These are phyloP conservation scores for Philonicus albiceps DNA, from an alignment of 2,888 invertebrate species.

Conservation along the genomic window DNA sequence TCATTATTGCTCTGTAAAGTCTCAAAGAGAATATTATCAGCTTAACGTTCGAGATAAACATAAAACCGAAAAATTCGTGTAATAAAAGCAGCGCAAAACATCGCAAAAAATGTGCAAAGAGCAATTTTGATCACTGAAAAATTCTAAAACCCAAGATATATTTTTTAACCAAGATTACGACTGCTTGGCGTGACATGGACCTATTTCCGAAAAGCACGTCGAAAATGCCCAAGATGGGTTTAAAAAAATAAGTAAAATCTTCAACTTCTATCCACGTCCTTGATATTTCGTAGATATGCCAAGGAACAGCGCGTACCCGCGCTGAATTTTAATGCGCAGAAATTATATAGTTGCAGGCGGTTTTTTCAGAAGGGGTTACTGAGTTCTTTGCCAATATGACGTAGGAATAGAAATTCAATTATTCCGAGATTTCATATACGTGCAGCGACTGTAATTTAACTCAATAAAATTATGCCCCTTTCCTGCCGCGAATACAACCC, in stretches of 20 bases:
- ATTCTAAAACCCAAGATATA: not conserved
- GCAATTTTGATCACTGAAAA: not conserved
- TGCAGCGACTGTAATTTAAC: not conserved
- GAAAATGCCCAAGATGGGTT: not conserved
- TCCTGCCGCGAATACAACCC: not conserved
- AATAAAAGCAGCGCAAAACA: not conserved
- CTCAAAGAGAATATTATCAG: not conserved
- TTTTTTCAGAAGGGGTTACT: not conserved
- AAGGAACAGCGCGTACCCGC: not conserved
- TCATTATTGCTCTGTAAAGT: not conserved
- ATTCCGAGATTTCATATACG: slow-evolving; percentile 15
- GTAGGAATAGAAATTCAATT: slow-evolving; percentile 24
- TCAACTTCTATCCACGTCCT: not conserved
- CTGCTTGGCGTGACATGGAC: not conserved
- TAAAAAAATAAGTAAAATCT: slow-evolving; percentile 1
- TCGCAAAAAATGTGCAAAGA: not conserved
- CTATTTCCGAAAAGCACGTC: not conserved
- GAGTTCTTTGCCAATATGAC: not conserved
- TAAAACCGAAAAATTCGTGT: not conserved
- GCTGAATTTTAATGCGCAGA: slow-evolving; percentile 1
- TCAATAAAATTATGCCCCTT: not conserved
- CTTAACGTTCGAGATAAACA: not conserved
- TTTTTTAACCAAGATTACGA: not conserved
- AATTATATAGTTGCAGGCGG: not conserved
- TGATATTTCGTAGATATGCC: slow-evolving; percentile 9